phyloP scores from a whole-genome alignment of 2,797 vertebrate genomes.

The Epinephelus malabaricus region DNA sequence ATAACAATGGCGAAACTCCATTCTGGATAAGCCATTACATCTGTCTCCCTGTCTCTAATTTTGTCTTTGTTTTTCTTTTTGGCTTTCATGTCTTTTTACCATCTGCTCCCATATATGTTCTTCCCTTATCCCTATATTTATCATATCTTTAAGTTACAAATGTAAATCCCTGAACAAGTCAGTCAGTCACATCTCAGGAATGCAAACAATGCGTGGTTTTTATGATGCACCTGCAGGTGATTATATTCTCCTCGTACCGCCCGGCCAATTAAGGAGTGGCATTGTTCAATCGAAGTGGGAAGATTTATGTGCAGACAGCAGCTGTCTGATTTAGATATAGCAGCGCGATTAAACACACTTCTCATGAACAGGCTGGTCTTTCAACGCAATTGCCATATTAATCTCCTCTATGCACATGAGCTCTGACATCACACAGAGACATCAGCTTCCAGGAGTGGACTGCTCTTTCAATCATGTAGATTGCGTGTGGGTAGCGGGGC shows the following conservation, averaged over 20 bases:
- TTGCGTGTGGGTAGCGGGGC: slow-evolving; percentile 25
- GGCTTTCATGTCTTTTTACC: slow-evolving; percentile 11
- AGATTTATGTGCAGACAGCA: slow-evolving; percentile 78
- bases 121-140: slow-evolving; percentile 29
- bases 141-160: slow-evolving; percentile 32
- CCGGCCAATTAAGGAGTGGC: slow-evolving; percentile 71
- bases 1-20: slow-evolving; percentile 73
- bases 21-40: slow-evolving; percentile 62
- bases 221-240: slow-evolving; percentile 51
- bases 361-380: slow-evolving; percentile 72
- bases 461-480: slow-evolving; percentile 59
- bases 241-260: slow-evolving; percentile 54
- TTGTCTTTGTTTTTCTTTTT: slow-evolving; percentile 39
- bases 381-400: slow-evolving; percentile 74
- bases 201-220: slow-evolving; percentile 42
- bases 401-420: slow-evolving; percentile 63
- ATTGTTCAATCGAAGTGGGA: slow-evolving; percentile 53
- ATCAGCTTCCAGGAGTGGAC: slow-evolving; percentile 46
- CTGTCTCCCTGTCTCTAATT: slow-evolving; percentile 47
- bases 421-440: slow-evolving; percentile 51
- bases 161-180: slow-evolving; percentile 33
- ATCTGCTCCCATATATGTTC: slow-evolving; percentile 26
- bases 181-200: slow-evolving; percentile 41
- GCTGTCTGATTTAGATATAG: slow-evolving; percentile 82
- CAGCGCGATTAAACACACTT: slow-evolving; percentile 77